phyloP scores from a whole-genome alignment of 2,113 vertebrate genomes.

The Opisthocomus hoazin region DNA sequence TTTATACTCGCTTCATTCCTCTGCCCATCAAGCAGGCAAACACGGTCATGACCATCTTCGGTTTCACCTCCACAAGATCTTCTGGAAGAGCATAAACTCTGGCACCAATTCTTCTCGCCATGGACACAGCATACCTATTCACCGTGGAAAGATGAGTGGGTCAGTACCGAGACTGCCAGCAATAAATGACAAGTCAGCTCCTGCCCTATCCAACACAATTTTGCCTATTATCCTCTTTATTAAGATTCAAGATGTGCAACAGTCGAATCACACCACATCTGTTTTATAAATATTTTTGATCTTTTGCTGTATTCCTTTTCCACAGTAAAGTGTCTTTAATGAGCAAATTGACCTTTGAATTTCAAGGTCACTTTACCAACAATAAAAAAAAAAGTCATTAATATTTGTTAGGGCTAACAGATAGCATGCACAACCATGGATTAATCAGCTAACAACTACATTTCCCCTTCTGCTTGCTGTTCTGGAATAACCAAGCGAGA shows the following conservation, averaged over 20 bases:
- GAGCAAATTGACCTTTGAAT: not conserved
- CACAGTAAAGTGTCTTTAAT: not conserved
- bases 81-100: slow-evolving; percentile 91
- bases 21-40: slow-evolving; percentile 98
- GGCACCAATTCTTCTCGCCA: slow-evolving; percentile 90
- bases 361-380: not conserved
- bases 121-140: slow-evolving; percentile 86
- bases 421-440: not conserved
- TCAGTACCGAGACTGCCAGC: not conserved
- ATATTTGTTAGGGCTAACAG: not conserved
- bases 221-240: not conserved
- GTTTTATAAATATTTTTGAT: not conserved
- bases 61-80: slow-evolving; percentile 89
- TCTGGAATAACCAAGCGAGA: not conserved
- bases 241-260: not conserved
- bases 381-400: not conserved
- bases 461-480: not conserved
- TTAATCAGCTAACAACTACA: not conserved
- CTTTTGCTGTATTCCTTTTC: not conserved
- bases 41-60: slow-evolving; percentile 95
- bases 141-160: not conserved
- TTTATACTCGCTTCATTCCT: slow-evolving; percentile 89
- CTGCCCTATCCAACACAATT: not conserved
- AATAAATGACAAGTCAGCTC: not conserved
- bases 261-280: not conserved